Evolutionary conservation across 2,888 invertebrate species (phyloP), one percentile per base, ranked within the genome.

Genomic region (Nebria brevicollis): DNA sequence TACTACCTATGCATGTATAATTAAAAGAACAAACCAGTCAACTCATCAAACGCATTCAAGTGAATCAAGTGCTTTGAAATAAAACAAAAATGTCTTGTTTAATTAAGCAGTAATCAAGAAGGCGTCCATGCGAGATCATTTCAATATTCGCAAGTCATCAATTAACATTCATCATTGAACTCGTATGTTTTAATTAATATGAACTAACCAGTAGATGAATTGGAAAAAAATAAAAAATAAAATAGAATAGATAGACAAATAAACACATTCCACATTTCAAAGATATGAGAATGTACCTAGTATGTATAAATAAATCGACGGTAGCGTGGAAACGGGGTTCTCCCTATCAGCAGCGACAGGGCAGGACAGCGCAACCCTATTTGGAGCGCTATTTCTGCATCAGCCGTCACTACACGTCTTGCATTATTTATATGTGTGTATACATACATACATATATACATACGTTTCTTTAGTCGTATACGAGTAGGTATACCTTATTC

Each of bases 391-490:
- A 68, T 79, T 79, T 75, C 79, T 11, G 75, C 66, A 68, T 75
- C 79, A 79, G 79, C 78, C 78, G 74, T 79, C 78, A 79, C 66
- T 68, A 66, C 75, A 20, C 6, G 79, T 66, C 79, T 79, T 75
- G 75, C 79, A 79, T 79, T 79, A 79, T 79, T 79, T 79, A 79
- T 79, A 65, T 74, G 70, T 70, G 25, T 26, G 20, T 20, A 20
- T 20, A 20, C 20, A 79, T 20, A n/a, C n/a, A n/a, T n/a, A n/a
- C n/a, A n/a, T 79, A 65, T 74, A 25, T 70, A 6, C n/a, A 20
- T 26, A 70, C 70, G 70, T 70, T 70, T 70, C 26, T 70, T 25
- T 70, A 7, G 7, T 11, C 66, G 25, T 13, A 11, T 15, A 15
- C 13, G 54, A 11, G 4, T 54, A 54, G 8, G 8, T 54, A 54